A percentile compares a stretch with the other conserved stretches of the same genome.
These are phyloP conservation scores for Laupala kohalensis DNA, from an alignment of 1,140 invertebrate species.

Conservation along the genomic window DNA sequence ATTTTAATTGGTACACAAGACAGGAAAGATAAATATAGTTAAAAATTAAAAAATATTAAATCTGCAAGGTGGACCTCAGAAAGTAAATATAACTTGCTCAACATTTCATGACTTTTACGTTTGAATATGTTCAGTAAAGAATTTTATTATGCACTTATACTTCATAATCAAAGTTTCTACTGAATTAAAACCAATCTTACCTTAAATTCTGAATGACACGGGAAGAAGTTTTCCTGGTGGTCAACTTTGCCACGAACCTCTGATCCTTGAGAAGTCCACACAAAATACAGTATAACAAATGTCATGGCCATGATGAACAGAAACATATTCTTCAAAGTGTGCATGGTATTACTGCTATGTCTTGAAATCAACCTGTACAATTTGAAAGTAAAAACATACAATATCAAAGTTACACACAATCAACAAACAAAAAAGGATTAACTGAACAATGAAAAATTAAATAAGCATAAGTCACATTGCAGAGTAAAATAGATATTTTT, in stretches of 20 bases:
- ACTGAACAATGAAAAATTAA: no score
- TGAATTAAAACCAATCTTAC: background rate
- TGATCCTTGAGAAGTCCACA: slow-evolving; percentile 5
- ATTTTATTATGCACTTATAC: background rate
- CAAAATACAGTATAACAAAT: slow-evolving; percentile 6
- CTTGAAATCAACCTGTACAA: no score
- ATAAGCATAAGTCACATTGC: no score
- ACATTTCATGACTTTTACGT: background rate
- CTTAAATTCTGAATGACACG: slow-evolving; percentile 2
- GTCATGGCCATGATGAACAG: slow-evolving; percentile 4
- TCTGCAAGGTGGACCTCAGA: background rate
- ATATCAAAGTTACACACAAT: no score
- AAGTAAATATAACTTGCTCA: background rate
- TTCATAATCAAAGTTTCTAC: background rate
- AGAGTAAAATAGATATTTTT: no score
- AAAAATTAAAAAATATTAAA: background rate
- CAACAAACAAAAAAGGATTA: no score
- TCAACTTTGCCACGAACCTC: background rate
- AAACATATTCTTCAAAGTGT: slow-evolving; percentile 8
- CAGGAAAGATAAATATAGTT: background rate
- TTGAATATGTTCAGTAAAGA: background rate
- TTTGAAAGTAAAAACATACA: no score
- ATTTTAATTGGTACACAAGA: background rate
- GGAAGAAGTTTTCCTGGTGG: slow-evolving; percentile 5
- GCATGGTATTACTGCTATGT: no score